These are phyloP conservation scores for Aptenodytes patagonicus DNA, from an alignment of 2,113 vertebrate genomes.

Conservation along the genomic window DNA sequence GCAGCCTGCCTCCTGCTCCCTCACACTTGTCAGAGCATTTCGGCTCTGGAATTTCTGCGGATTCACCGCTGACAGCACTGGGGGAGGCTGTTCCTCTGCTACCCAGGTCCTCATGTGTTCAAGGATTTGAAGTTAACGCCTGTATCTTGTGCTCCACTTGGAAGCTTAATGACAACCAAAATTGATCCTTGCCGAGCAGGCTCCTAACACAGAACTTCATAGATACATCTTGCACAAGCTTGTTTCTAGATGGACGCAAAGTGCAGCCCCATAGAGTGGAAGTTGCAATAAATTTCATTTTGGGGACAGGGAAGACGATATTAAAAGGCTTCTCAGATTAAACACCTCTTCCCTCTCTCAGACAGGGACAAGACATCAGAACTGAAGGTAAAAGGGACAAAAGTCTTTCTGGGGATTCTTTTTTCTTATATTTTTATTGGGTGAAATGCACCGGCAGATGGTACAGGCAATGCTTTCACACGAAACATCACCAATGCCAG, in stretches of 20 bases:
- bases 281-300: background rate
- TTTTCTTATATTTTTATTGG: background rate
- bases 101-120: background rate
- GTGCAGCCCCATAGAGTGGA: background rate
- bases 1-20: background rate
- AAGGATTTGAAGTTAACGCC: background rate
- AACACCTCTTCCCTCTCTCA: background rate
- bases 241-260: background rate
- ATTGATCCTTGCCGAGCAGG: background rate
- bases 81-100: background rate
- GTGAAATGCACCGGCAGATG: background rate
- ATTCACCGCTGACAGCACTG: background rate
- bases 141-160: background rate
- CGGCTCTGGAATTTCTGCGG: background rate
- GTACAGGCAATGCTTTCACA: background rate
- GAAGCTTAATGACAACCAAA: background rate
- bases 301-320: background rate
- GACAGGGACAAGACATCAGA: background rate
- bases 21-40: background rate
- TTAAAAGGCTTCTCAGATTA: background rate
- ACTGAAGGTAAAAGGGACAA: background rate
- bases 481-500: background rate
- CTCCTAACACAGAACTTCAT: background rate
- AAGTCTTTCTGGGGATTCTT: background rate
- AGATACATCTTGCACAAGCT: background rate